Percentiles rank a stretch among this genome's conserved stretches.
Conservation (phyloP, 2,113 vertebrate genomes). For the Origma solitaria region DNA sequence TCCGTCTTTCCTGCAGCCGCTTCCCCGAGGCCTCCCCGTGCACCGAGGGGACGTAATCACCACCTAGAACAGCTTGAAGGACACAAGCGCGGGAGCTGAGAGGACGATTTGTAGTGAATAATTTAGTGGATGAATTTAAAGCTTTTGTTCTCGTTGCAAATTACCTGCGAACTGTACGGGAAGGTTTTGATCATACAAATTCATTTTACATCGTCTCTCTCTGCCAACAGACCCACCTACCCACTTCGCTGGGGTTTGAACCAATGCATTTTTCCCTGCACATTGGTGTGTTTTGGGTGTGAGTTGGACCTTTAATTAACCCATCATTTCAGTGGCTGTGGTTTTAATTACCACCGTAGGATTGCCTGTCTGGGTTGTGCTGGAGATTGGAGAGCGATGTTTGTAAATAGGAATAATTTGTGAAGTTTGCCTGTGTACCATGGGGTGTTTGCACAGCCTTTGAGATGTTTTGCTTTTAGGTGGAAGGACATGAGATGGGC, state of each 20-base stretch:
- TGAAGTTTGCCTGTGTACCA: rapidly evolving
- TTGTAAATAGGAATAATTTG: background rate
- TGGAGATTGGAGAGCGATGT: background rate
- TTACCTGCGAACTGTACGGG: constrained; percentile 44
- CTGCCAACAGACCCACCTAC: constrained; percentile 31
- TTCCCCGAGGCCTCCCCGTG: background rate
- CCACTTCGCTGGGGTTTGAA: background rate
- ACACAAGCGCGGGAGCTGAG: background rate
- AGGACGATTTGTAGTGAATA: constrained; percentile 52
- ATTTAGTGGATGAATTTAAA: constrained; percentile 60
- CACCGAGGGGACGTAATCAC: background rate
- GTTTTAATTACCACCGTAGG: background rate
- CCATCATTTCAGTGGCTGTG: background rate
- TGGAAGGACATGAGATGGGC: background rate
- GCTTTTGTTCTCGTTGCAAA: constrained; percentile 60
- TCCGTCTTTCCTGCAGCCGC: background rate
- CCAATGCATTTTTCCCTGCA: background rate
- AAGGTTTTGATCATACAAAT: constrained; percentile 50
- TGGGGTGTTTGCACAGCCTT: background rate
- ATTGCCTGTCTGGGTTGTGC: background rate
- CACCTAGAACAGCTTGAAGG: constrained; percentile 45
- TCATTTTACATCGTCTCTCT: background rate
- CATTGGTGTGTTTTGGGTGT: background rate
- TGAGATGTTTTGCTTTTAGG: rapidly evolving
- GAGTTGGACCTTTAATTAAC: background rate